These are phyloP conservation scores for Chlorospingus semifuscus DNA, from an alignment of 2,797 vertebrate genomes.

Conservation along the genomic window DNA sequence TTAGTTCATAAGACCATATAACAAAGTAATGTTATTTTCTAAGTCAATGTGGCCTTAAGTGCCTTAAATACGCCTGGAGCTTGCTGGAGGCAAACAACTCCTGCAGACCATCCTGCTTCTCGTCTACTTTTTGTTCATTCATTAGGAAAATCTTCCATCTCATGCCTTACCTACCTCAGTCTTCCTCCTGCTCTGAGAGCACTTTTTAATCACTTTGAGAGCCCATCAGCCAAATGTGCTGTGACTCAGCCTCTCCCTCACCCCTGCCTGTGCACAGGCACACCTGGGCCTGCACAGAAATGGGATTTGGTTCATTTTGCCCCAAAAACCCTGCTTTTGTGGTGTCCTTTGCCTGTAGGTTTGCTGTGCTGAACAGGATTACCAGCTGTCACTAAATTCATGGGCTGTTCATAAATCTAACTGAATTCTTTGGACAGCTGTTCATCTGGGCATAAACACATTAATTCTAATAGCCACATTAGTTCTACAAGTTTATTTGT, in stretches of 20 bases:
- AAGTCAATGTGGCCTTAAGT: slow-evolving; percentile 52
- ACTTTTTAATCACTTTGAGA: not conserved
- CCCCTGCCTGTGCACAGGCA: accelerated
- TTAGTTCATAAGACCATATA: slow-evolving; percentile 54
- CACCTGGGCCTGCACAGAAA: not conserved
- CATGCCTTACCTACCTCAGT: not conserved
- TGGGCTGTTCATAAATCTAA: not conserved
- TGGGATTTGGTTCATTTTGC: not conserved
- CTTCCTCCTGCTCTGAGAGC: not conserved
- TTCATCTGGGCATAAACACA: slow-evolving; percentile 56
- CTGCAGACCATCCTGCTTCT: slow-evolving; percentile 14
- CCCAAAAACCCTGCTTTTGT: not conserved
- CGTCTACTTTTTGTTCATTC: slow-evolving; percentile 29
- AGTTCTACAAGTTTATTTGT: slow-evolving; percentile 28
- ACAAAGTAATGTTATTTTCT: slow-evolving; percentile 66
- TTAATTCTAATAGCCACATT: slow-evolving; percentile 44
- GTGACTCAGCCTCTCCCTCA: not conserved
- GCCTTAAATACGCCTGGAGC: slow-evolving; percentile 49
- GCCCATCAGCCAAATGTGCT: not conserved
- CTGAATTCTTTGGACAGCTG: slow-evolving; percentile 53
- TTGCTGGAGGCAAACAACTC: slow-evolving; percentile 40
- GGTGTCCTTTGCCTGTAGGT: slow-evolving; percentile 7
- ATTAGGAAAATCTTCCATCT: not conserved
- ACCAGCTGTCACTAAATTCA: slow-evolving; percentile 51
- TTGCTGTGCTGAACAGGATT: slow-evolving; percentile 20